Base-by-base conservation (phyloP, 2,888 invertebrate species). In the Exephanes ischioxanthus region DNA sequence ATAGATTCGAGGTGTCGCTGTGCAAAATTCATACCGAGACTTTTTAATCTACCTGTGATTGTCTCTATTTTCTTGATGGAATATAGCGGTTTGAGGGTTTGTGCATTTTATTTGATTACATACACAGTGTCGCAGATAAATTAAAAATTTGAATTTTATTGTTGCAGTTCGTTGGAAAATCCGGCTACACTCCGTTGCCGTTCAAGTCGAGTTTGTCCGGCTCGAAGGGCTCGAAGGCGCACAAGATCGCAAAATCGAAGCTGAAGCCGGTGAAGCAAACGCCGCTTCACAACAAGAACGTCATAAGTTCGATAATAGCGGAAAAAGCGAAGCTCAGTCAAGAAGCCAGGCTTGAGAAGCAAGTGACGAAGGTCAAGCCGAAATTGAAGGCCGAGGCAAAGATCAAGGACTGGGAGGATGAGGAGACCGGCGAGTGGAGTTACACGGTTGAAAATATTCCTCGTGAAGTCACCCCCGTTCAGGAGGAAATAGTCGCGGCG, bases 351-450 rank as follows among this genome's bases (percentile, higher is more conserved):
- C 63, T 92, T 53, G 92, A 92, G 48, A 92, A 91, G 58, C 91
- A 92, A 76, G 95, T 95, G 2, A 95, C 95, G 87, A 97, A 96
- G 94, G 96, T 97, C 33, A 95, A 96, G 81, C 97, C 97, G 0
- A 97, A 97, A 92, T 92, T 97, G 68, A 97, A 96, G 94, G 97
- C 97, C 0, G 97, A 97, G 91, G 96, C 96, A 0, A 96, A 96
- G 85, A 87, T 96, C 22, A 97, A 96, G 93, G 93, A 94, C 2
- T 95, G 95, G 37, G 94, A 95, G 61, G 94, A 95, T 45, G 96
- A 96, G 83, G 95, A 95, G 86, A 94, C 95, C 66, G 95, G 95
- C 83, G 90, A 90, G 48, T 92, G 91, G 84, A 87, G 84, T 26
- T 85, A 87, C 37, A 70, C 89, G 9, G 86, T 80, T 0, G 90